Evolutionary conservation across 2,888 invertebrate species (phyloP).

Genomic region (Scaeva pyrastri): DNA sequence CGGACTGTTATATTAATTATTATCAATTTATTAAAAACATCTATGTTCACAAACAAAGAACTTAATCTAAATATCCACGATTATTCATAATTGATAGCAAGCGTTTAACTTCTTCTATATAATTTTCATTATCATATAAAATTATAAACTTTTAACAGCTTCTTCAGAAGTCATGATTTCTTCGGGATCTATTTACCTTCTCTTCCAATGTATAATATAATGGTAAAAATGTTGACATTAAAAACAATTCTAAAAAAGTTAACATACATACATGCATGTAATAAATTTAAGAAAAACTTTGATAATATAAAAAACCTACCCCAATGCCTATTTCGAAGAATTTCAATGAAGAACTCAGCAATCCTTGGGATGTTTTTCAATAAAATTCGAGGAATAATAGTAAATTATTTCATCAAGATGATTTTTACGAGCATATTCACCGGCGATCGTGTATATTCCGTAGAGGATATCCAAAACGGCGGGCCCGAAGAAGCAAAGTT

Average conservation of each 20-base stretch:
- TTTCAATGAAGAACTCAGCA: slow-evolving; percentile 38
- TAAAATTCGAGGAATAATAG: slow-evolving; percentile 42
- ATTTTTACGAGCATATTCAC: slow-evolving; percentile 21
- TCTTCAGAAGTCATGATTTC: slow-evolving; percentile 15
- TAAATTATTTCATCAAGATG: slow-evolving; percentile 44
- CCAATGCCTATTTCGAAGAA: slow-evolving; percentile 32
- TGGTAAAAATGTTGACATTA: slow-evolving; percentile 77
- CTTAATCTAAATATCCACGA: slow-evolving; percentile 1
- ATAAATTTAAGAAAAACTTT: not conserved
- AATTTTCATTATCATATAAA: not conserved
- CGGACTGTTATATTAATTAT: too few relatives aligned
- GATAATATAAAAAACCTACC: not conserved
- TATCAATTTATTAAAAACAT: too few relatives aligned
- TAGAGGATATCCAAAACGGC: slow-evolving; percentile 45
- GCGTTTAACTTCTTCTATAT: slow-evolving; percentile 1
- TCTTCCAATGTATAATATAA: slow-evolving; percentile 60
- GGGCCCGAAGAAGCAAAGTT: slow-evolving; percentile 54
- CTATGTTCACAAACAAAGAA: not conserved
- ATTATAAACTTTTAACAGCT: not conserved
- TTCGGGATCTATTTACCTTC: not conserved
- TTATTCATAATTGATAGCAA: not conserved
- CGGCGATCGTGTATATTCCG: slow-evolving; percentile 11
- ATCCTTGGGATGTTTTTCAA: slow-evolving; percentile 49
- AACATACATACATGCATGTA: too few relatives aligned
- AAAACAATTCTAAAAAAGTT: slow-evolving; percentile 76